Base-by-base conservation (phyloP, 2,797 vertebrate species). In the Oreonectes daqikongensis region DNA sequence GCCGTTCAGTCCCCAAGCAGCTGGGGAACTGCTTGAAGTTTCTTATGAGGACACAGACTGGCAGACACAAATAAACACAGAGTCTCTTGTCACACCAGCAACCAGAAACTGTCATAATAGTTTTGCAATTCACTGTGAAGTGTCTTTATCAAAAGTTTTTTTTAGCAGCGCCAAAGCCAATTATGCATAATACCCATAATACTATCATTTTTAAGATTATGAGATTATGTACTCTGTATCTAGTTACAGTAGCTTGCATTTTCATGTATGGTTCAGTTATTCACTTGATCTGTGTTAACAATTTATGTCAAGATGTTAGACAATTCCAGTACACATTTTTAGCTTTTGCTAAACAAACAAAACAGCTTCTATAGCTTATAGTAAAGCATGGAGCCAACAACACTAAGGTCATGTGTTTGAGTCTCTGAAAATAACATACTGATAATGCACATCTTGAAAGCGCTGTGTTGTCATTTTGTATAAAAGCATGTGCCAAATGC, bases 1-100 rank as follows among this genome's bases (percentile, higher is more conserved):
- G 69, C 46, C 20, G 18, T 42, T 46, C 42, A 22, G 67, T 84
- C 85, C 81, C 82, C 59, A 22, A 66, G 53, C 74, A 79, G 44
- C 64, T 72, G 15, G 63, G 15, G 18, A 28, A 76, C 35, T 67
- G 24, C 35, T 72, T 61, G 42, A 32, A 20, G 48, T 52, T 63
- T 46, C 48, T 63, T 59, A 44, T 59, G 55, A 61, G 63, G 44
- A 59, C 48, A 73, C 38, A 74, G 44, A 76, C 55, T 72, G 53
- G 55, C 38, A 77, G 44, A 76, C 55, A 76, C 67, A 69, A 59
- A 48, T 68, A 69, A 63, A 69, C 73, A 75, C 18, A 24, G 35
- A 68, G 65, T 64, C 26, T 14, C 67, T 44, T 65, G 32, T 50
- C 28, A 65, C 63, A 35, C 7, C 60, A 30, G 59, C 35, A 64